Evolutionary conservation across 2,888 invertebrate species (phyloP).

Genomic region (Tineola bisselliella): DNA sequence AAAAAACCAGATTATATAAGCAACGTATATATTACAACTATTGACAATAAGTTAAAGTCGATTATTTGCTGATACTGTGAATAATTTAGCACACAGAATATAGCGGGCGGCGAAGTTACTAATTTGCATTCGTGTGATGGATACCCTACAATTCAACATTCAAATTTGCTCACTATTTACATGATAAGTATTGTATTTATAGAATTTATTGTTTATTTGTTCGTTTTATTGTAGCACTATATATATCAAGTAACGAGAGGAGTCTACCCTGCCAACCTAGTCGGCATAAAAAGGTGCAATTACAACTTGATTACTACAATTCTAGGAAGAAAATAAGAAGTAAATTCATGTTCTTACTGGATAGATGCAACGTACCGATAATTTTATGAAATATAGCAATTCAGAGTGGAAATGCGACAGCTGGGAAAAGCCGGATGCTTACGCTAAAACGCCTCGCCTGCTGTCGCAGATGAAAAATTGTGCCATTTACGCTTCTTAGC

Average conservation of each 20-base stretch:
- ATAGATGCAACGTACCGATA: neutral
- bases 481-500: constrained; percentile 12
- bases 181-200: too few species aligned
- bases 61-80: constrained; percentile 52
- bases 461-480: constrained; percentile 13
- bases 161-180: too few species aligned
- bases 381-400: constrained; percentile 9
- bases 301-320: too few species aligned
- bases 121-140: neutral
- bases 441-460: constrained; percentile 12
- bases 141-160: too few species aligned
- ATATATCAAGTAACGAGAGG: too few species aligned
- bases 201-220: too few species aligned
- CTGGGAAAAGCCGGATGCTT: neutral
- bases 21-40: neutral
- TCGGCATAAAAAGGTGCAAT: too few species aligned
- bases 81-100: constrained; percentile 51
- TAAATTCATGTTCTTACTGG: too few species aligned
- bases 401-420: constrained; percentile 9
- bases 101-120: constrained; percentile 31
- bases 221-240: too few species aligned
- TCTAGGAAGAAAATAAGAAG: neutral
- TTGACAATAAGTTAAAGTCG: constrained; percentile 23
- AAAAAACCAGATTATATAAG: neutral
- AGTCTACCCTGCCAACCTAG: too few species aligned